phyloP scores from a whole-genome alignment of 2,888 invertebrate species.

The Scrobipalpa costella region DNA sequence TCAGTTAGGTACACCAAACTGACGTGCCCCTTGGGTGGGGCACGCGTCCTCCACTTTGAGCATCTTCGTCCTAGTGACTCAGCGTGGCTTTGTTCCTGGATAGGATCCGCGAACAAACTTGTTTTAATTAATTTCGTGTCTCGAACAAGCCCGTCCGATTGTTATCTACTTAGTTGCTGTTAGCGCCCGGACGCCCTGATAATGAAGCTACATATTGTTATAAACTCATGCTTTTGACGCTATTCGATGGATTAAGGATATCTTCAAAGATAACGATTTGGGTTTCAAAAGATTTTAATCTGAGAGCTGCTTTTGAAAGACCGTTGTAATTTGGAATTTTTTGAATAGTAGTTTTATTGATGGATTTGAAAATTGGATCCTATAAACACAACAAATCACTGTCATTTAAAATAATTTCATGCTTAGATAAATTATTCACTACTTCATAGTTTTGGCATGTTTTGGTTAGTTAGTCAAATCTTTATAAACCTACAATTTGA shows the following conservation, averaged over 20 bases:
- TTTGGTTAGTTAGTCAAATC: too few species aligned
- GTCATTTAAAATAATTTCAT: too few species aligned
- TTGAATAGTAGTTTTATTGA: too few species aligned
- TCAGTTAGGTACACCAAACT: too few species aligned
- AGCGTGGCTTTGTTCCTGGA: conserved; percentile 79
- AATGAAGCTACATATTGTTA: conserved; percentile 75
- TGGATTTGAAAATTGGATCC: too few species aligned
- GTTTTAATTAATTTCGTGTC: conserved; percentile 82
- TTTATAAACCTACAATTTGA: too few species aligned
- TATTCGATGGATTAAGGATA: conserved; percentile 33
- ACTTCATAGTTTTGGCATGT: too few species aligned
- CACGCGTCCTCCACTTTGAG: background rate
- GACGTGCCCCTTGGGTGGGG: too few species aligned
- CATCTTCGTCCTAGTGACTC: conserved; percentile 62
- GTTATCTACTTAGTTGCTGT: conserved; percentile 80
- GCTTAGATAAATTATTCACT: too few species aligned
- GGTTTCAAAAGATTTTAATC: background rate
- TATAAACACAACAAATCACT: too few species aligned
- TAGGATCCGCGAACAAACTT: conserved; percentile 80
- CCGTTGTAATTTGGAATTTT: too few species aligned
- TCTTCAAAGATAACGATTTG: background rate
- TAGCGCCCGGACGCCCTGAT: conserved; percentile 73
- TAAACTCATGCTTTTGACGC: conserved; percentile 61
- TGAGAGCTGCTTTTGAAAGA: too few species aligned
- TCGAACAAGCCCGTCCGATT: conserved; percentile 79